Percentiles rank a stretch among this genome's conserved stretches.
Evolutionary conservation across 1,140 invertebrate genomes (phyloP).

Genomic region (Reticulitermes speratus): DNA sequence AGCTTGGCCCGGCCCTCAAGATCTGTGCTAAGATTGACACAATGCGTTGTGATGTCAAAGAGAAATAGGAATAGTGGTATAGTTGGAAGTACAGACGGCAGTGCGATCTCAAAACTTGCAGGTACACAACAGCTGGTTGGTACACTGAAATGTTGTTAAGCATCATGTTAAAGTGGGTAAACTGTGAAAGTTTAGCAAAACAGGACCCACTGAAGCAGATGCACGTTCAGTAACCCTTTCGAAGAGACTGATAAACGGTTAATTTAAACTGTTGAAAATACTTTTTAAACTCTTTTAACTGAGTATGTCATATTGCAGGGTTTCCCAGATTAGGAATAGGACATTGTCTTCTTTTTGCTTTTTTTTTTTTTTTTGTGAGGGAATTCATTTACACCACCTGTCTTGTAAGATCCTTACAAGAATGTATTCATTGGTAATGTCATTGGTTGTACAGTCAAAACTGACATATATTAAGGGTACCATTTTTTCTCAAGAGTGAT

Average conservation of each 20-base stretch:
- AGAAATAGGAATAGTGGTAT: neutral
- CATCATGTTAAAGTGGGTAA: neutral
- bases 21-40: conserved; percentile 85
- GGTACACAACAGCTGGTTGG: neutral
- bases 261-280: no score
- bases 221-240: no score
- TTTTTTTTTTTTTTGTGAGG: no score
- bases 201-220: no score
- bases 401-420: no score
- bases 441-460: no score
- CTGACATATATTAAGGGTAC: no score
- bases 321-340: neutral
- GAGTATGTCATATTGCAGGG: neutral
- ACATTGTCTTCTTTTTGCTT: no score
- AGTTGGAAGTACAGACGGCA: neutral
- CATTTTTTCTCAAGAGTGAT: no score
- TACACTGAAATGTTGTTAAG: neutral
- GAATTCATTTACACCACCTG: no score
- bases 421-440: no score
- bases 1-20: conserved; percentile 91
- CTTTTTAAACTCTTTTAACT: neutral
- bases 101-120: conserved; percentile 5
- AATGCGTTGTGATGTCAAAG: conserved; percentile 59
- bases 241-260: neutral
- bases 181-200: neutral